phyloP scores from a whole-genome alignment of 2,113 vertebrate species.

The cat (Felis catus) region F.catus_Fca126_mat1.0 CM031415.1:451501-452000 shows the following conservation, averaged over 20 bases:
- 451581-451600: not conserved
- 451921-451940: not conserved
- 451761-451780: not conserved
- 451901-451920: not conserved
- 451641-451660: not conserved
- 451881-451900: not conserved
- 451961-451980: not conserved
- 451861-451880: not conserved
- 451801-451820: not conserved
- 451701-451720: not conserved
- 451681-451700: not conserved
- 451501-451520: not conserved
- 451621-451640: not conserved
- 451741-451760: not conserved
- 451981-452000: not conserved
- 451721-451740: not conserved
- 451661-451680: not conserved
- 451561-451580: not conserved
- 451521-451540: not conserved
- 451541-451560: not conserved
- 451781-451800: not conserved
- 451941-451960: not conserved
- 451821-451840: not conserved
- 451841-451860: not conserved
- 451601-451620: not conserved